Conservation (phyloP, 2,888 invertebrate species). For the Pyrochroa serraticornis region DNA sequence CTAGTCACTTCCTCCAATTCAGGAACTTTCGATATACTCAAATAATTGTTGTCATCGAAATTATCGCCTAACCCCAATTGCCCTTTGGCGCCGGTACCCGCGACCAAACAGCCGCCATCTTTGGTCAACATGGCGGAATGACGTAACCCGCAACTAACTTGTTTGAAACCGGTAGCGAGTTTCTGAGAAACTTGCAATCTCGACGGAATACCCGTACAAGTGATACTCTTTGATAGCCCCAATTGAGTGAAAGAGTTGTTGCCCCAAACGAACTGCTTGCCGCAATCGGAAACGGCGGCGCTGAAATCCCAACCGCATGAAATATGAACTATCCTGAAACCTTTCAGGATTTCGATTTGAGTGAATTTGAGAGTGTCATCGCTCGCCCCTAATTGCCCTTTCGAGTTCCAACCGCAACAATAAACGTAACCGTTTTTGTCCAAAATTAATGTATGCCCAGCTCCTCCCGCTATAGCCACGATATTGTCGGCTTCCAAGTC, state of each 20-base stretch:
- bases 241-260: constrained; percentile 80
- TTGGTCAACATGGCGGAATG: constrained; percentile 71
- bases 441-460: constrained; percentile 76
- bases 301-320: constrained; percentile 86
- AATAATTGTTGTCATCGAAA: constrained; percentile 55
- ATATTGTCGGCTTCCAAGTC: constrained; percentile 60
- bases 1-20: constrained; percentile 64
- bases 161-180: constrained; percentile 60
- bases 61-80: constrained; percentile 67
- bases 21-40: constrained; percentile 62
- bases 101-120: constrained; percentile 66
- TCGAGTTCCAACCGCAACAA: constrained; percentile 80
- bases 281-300: constrained; percentile 72
- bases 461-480: constrained; percentile 74
- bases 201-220: constrained; percentile 56
- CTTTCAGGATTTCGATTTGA: constrained; percentile 66
- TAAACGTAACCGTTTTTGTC: constrained; percentile 72
- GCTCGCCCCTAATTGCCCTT: constrained; percentile 71
- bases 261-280: constrained; percentile 81
- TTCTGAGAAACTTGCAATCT: constrained; percentile 56
- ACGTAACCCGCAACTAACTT: constrained; percentile 71
- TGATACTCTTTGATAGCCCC: constrained; percentile 63
- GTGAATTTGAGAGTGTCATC: constrained; percentile 63
- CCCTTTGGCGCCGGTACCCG: constrained; percentile 72
- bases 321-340: constrained; percentile 65